Evolutionary conservation across 2,113 vertebrate species (phyloP), one percentile per base, ranked within the genome.

Genomic region (Amphiprion ocellaris): DNA sequence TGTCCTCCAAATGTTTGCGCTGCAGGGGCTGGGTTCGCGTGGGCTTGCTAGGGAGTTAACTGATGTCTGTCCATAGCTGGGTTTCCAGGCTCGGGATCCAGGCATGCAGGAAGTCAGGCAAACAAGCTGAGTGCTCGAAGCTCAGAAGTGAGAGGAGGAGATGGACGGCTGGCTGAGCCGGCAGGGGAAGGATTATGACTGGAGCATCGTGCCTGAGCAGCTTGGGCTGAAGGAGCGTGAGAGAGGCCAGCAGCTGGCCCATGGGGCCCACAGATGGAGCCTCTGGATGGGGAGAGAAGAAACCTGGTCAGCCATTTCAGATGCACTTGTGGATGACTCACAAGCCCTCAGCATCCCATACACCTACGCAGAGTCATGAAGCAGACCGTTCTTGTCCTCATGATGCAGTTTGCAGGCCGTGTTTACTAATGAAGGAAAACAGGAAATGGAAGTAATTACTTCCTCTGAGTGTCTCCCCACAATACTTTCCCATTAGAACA

Each of bases 231-330:
- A 81, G 87, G 85, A 87, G 92, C 91, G 67, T 88, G 91, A 91
- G 88, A 91, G 81, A 92, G 87, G 81, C 85, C 87, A 79, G 81
- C 72, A 75, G 66, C 84, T 74, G 82, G 89, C 85, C 88, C 69
- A 73, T 33, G 59, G 83, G 86, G 79, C 72, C 87, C 84, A 79
- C 80, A 84, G 89, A 92, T 86, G 84, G 90, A 89, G 83, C 74
- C 77, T 79, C 79, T 75, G 85, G 88, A 79, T 77, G 77, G 82
- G 78, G 77, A 81, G 56, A 65, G 81, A 74, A 84, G 68, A 64
- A 85, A 82, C 76, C 71, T 73, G 72, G 47, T 73, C 77, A 69
- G 77, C 63, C 76, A 64, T 82, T 76, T 92, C 84, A 69, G 79
- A 87, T 84, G 85, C 76, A 82, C 74, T 74, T 68, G 58, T 47